phyloP scores from a whole-genome alignment of 2,888 invertebrate species.

The Sinhomidia bicolor region DNA sequence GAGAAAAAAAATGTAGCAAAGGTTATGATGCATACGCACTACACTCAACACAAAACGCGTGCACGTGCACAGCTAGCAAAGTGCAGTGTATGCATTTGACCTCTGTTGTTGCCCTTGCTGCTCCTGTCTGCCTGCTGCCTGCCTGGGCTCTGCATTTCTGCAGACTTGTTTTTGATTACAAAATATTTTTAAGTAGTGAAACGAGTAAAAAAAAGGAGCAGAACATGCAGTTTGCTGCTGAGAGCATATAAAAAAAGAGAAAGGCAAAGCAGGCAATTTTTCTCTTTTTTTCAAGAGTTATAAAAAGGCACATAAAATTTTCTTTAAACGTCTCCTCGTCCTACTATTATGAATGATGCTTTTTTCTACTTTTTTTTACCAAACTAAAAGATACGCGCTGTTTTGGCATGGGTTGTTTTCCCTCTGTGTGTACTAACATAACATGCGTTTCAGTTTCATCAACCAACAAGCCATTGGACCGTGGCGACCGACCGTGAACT shows the following conservation, averaged over 20 bases:
- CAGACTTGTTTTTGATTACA: not conserved
- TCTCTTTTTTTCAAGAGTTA: slow-evolving; percentile 58
- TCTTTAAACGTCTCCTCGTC: slow-evolving; percentile 37
- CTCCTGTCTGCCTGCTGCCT: not conserved
- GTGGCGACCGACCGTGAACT: slow-evolving; percentile 38
- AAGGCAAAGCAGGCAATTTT: slow-evolving; percentile 36
- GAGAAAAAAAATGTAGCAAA: slow-evolving; percentile 16
- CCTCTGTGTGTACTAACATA: too few relatives aligned
- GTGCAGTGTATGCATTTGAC: slow-evolving; percentile 46
- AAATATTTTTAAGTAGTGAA: slow-evolving; percentile 14
- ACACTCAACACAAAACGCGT: too few relatives aligned
- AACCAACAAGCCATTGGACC: slow-evolving; percentile 1
- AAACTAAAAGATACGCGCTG: too few relatives aligned
- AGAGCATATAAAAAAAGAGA: not conserved
- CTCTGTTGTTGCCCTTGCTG: slow-evolving; percentile 44
- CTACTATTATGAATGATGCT: slow-evolving; percentile 52
- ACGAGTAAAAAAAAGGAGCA: not conserved
- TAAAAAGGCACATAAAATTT: slow-evolving; percentile 52
- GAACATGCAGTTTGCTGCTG: not conserved
- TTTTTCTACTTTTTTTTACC: not conserved
- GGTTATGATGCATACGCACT: slow-evolving; percentile 6
- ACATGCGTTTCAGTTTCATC: slow-evolving; percentile 1
- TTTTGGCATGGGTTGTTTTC: not conserved
- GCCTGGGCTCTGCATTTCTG: slow-evolving; percentile 6
- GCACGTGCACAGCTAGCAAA: slow-evolving; percentile 36